Conservation (phyloP, 2,113 vertebrate genomes). For the Rhea pennata region DNA sequence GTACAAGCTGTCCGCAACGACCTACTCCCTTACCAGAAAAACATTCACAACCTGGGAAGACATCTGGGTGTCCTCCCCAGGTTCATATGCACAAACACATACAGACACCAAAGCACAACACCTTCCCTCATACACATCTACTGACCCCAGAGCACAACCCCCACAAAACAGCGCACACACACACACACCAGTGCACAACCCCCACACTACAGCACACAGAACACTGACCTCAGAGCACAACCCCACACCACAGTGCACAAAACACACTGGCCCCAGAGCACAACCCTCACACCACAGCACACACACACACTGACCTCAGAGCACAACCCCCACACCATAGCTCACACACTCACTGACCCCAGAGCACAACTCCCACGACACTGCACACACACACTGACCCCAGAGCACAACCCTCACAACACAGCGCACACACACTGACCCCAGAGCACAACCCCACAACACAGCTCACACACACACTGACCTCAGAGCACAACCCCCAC, state of each 20-base stretch:
- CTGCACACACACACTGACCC: neutral
- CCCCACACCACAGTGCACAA: neutral
- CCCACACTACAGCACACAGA: neutral
- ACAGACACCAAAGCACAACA: too few species aligned
- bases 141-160: too few species aligned
- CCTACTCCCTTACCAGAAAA: accelerated
- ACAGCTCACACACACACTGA: neutral
- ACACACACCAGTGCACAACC: neutral
- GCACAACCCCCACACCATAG: neutral
- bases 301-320: too few species aligned
- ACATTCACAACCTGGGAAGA: neutral
- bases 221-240: neutral
- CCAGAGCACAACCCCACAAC: too few species aligned
- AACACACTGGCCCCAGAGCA: accelerated
- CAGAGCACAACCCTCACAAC: too few species aligned
- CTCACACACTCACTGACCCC: neutral
- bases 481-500: neutral
- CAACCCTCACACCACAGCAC: neutral
- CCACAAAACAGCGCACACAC: neutral
- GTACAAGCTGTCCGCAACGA: accelerated
- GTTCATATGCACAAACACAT: neutral
- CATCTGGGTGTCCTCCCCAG: accelerated
- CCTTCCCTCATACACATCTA: too few species aligned
- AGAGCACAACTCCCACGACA: too few species aligned
- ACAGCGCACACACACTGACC: too few species aligned